Base-by-base conservation (phyloP, 2,888 invertebrate genomes). In the Cremastinae sp. region DNA sequence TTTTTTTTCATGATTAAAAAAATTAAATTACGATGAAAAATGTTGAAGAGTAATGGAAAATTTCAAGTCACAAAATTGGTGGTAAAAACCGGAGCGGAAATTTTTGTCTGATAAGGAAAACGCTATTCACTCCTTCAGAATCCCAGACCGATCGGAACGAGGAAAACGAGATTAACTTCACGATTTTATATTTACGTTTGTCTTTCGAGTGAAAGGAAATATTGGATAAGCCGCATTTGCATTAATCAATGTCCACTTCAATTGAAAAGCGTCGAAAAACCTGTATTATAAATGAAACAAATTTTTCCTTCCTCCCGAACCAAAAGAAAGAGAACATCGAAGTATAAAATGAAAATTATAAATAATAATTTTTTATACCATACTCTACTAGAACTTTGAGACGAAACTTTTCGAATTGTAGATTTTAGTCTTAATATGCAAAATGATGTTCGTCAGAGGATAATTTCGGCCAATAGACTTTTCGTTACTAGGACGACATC, bases 151-250 rank as follows among this genome's bases (percentile, higher is more conserved):
- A n/a, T n/a, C n/a, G n/a, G n/a, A 51, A 56, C 49, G 66, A 51
- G 51, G 37, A 62, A 75, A 75, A 72, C 75, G 72, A 75, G 75
- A 75, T 75, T 75, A 58, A 62, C 62, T 56, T 68, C 35, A 58
- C 56, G 72, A 56, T n/a, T 62, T 51, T 68, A 59, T 18, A 69
- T 69, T 61, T 12, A 12, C 66, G 66, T 62, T 71, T 53, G 68
- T 72, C 68, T 56, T 68, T 39, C 41, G 58, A 62, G 75, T 75
- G 75, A 75, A 75, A 72, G 75, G 75, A 56, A 69, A 72, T 53
- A 72, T 66, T 68, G 56, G 56, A 22, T 68, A 72, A 75, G 68
- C 66, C 37, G 43, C 41, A 55, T 9, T 61, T 66, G 62, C 58
- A 58, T 61, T 49, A 68, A 66, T 66, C 41, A 41, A 28, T 12